Conservation (phyloP, 1,140 invertebrate genomes). For the Trichonephila clavata region DNA sequence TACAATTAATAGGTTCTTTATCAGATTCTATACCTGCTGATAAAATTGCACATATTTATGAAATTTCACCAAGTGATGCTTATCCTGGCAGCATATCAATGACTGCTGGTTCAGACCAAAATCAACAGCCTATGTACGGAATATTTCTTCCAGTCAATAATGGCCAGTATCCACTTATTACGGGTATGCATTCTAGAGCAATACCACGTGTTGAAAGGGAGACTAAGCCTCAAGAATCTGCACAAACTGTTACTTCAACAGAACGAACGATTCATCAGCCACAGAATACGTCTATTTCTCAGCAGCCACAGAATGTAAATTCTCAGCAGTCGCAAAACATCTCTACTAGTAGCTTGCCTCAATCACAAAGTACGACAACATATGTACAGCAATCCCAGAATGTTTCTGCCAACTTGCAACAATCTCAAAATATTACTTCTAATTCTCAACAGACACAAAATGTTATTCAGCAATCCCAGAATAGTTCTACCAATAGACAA, state of each 20-base stretch:
- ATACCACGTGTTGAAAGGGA: slow-evolving; percentile 22
- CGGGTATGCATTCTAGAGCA: slow-evolving; percentile 58
- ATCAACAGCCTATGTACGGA: slow-evolving; percentile 73
- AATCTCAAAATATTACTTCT: slow-evolving; percentile 8
- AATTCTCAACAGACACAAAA: slow-evolving; percentile 31
- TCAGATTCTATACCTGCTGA: slow-evolving; percentile 56
- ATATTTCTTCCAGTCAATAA: slow-evolving; percentile 76
- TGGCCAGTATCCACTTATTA: slow-evolving; percentile 71
- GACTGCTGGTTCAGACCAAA: slow-evolving; percentile 58
- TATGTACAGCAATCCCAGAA: slow-evolving; percentile 33
- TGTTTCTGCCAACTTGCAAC: slow-evolving; percentile 45
- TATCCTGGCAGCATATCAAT: slow-evolving; percentile 72
- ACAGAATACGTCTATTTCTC: slow-evolving; percentile 11
- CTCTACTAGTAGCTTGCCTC: not conserved
- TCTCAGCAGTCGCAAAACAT: not conserved
- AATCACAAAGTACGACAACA: not conserved
- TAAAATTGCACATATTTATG: slow-evolving; percentile 76
- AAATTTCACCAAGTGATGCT: slow-evolving; percentile 72
- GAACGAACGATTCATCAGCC: slow-evolving; percentile 36
- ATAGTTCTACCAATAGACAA: not conserved
- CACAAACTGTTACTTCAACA: slow-evolving; percentile 48
- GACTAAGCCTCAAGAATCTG: slow-evolving; percentile 11
- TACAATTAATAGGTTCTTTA: slow-evolving; percentile 30
- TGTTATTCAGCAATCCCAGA: not conserved
- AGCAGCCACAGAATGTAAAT: slow-evolving; percentile 47